phyloP scores from a whole-genome alignment of 2,888 invertebrate species.

The Frankliniella intonsa region DNA sequence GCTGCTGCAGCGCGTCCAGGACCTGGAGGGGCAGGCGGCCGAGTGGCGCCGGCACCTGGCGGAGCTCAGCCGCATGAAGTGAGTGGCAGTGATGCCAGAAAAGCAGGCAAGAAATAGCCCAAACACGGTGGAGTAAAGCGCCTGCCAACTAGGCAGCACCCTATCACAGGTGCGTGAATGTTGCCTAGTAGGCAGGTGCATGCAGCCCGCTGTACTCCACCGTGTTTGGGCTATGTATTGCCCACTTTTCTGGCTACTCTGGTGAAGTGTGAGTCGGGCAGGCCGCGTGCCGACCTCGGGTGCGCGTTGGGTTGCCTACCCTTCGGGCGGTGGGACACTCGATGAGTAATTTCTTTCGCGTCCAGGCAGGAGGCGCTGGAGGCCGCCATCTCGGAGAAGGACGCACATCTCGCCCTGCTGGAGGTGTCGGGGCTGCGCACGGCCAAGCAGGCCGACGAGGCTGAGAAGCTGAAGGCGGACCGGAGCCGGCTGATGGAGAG shows the following conservation, averaged over 20 bases:
- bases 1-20: slow-evolving; percentile 59
- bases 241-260: too few relatives aligned
- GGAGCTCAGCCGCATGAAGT: slow-evolving; percentile 78
- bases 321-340: not conserved
- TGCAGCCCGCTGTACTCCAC: too few relatives aligned
- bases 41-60: slow-evolving; percentile 62
- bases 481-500: slow-evolving; percentile 65
- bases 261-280: too few relatives aligned
- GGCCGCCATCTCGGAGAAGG: slow-evolving; percentile 80
- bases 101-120: too few relatives aligned
- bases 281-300: too few relatives aligned
- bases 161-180: too few relatives aligned
- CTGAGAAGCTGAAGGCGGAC: slow-evolving; percentile 63
- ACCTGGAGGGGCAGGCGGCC: slow-evolving; percentile 58
- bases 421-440: slow-evolving; percentile 68
- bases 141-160: too few relatives aligned
- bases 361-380: slow-evolving; percentile 77
- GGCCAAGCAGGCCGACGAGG: slow-evolving; percentile 59
- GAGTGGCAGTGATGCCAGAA: too few relatives aligned
- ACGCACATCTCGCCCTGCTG: slow-evolving; percentile 76
- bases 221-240: too few relatives aligned
- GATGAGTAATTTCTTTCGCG: not conserved
- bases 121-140: too few relatives aligned
- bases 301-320: not conserved
- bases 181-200: slow-evolving; percentile 22